phyloP scores from a whole-genome alignment of 2,797 vertebrate species.

The Phaenicophaeus curvirostris region DNA sequence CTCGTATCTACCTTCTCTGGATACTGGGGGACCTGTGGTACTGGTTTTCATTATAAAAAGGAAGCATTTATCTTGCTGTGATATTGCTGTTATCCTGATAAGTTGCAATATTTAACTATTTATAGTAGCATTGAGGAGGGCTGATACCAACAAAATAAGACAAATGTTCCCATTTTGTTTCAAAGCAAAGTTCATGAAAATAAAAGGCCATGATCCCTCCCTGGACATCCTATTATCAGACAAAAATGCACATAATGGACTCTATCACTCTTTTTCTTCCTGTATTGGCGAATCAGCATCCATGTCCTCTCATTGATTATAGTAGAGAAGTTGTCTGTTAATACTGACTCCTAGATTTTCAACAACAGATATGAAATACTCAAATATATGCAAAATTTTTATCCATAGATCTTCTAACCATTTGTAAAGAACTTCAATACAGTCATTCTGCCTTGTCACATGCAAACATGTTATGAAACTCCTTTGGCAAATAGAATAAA shows the following conservation, averaged over 20 bases:
- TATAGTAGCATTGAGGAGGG: neutral
- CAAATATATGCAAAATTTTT: neutral
- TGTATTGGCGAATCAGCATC: neutral
- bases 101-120: conserved; percentile 7
- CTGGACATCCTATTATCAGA: neutral
- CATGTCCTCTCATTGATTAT: neutral
- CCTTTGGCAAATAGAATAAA: neutral
- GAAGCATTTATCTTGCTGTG: conserved; percentile 1
- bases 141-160: conserved; percentile 6
- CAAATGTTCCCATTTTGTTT: conserved; percentile 10
- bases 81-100: neutral
- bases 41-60: neutral
- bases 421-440: neutral
- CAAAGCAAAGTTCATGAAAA: conserved; percentile 30
- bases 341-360: neutral
- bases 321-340: neutral
- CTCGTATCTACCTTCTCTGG: neutral
- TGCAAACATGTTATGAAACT: neutral
- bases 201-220: neutral
- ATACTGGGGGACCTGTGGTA: neutral
- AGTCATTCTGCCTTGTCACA: neutral
- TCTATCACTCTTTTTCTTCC: conserved; percentile 1
- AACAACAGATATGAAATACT: neutral
- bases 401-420: neutral
- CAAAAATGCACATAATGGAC: conserved; percentile 14